phyloP scores from a whole-genome alignment of 2,113 vertebrate species.

The Coptodon rendalli region DNA sequence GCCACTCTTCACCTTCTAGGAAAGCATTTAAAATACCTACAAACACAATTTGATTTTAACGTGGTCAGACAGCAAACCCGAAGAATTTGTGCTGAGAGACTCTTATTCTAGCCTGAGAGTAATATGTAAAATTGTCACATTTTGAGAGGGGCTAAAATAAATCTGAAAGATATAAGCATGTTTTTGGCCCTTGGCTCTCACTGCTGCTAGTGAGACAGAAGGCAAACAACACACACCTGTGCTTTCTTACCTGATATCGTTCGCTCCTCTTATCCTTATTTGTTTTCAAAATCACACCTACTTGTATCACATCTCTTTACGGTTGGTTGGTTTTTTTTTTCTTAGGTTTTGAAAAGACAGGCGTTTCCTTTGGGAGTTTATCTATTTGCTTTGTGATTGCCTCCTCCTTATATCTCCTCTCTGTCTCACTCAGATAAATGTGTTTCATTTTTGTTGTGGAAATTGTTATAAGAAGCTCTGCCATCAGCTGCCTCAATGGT shows the following conservation, averaged over 20 bases:
- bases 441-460: neutral
- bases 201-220: neutral
- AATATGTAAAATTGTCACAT: neutral
- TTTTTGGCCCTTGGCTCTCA: neutral
- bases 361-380: neutral
- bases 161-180: neutral
- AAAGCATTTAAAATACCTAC: neutral
- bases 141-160: neutral
- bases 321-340: neutral
- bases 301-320: neutral
- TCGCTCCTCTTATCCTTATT: neutral
- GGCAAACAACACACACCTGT: neutral
- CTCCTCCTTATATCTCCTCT: neutral
- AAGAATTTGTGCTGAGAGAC: neutral
- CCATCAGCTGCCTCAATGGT: neutral
- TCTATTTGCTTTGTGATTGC: neutral
- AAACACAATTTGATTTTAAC: neutral
- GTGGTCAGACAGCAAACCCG: neutral
- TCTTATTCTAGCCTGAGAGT: neutral
- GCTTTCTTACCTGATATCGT: neutral
- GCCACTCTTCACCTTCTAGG: neutral
- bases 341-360: neutral
- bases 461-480: neutral
- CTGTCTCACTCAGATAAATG: neutral
- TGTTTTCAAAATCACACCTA: neutral